phyloP scores from a whole-genome alignment of 2,797 vertebrate genomes.

The Pantherophis alleghaniensis region DNA sequence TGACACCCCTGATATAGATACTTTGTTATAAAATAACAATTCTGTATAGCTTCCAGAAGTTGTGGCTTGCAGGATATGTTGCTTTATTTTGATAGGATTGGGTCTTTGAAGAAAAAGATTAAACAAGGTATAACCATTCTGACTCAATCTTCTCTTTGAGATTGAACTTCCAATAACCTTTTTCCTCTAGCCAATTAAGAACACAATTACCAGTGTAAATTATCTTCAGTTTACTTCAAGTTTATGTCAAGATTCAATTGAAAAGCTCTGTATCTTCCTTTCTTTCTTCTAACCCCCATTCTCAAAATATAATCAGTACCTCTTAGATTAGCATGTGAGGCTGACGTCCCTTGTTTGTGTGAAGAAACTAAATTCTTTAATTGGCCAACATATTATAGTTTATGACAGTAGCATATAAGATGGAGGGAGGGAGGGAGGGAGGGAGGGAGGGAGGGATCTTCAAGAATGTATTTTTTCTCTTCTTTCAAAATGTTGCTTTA shows the following conservation, averaged over 20 bases:
- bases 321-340: background rate
- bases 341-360: background rate
- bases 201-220: background rate
- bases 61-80: background rate
- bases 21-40: background rate
- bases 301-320: background rate
- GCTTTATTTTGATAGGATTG: background rate
- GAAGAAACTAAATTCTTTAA: background rate
- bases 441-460: background rate
- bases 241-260: conserved; percentile 10
- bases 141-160: background rate
- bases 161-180: conserved; percentile 8
- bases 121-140: background rate
- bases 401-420: background rate
- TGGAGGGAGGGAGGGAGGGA: background rate
- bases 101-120: background rate
- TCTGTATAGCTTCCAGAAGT: background rate
- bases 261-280: background rate
- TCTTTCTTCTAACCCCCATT: background rate
- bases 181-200: background rate
- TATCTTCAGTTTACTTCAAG: background rate
- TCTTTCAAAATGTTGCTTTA: background rate
- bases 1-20: background rate
- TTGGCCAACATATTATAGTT: background rate
- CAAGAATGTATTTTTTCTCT: background rate